Evolutionary conservation across 2,797 vertebrate species (phyloP), one percentile per base, ranked within the genome.

Genomic region (Periparus ater): DNA sequence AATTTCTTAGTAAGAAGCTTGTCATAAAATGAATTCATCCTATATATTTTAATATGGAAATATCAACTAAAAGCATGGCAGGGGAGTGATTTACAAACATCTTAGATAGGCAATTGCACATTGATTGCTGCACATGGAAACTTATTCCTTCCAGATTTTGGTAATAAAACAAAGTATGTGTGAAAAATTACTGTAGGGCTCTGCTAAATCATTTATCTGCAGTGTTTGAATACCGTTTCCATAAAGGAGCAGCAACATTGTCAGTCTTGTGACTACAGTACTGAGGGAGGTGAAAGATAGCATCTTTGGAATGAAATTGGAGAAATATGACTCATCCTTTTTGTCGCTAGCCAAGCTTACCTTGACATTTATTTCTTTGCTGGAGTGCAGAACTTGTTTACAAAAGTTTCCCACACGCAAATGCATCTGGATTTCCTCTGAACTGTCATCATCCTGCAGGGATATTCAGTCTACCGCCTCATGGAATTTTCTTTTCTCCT

Each of bases 361-460:
- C 97, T 98, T 98, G 98, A 98, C 98, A 98, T 98, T 98, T 98
- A 98, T 98, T 98, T 98, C 96, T 96, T 97, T 91, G 88, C 97
- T 96, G 96, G 97, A 44, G 88, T 71, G 87, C 85, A 96, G 90
- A 84, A 73, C 88, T 88, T 98, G 97, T 98, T 98, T 98, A 98
- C 95, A 98, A 96, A 98, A 97, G 95, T 90, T 96, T 93, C 91
- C 92, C 65, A 92, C 89, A 85, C 92, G 95, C 95, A 92, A 94
- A 96, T 96, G 95, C 95, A 98, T 98, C 98, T 99, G 98, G 98
- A 97, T 98, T 98, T 98, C 97, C 98, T 98, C 98, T 57, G 87
- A 71, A 62, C 91, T 97, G 97, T 95, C 96, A 97, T 66, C 72
- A 50, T 85, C 72, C 91, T 94, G 75, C 77, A 74, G 54, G 60